Conservation (phyloP, 2,113 vertebrate species). For the Peromyscus polionotus region DNA sequence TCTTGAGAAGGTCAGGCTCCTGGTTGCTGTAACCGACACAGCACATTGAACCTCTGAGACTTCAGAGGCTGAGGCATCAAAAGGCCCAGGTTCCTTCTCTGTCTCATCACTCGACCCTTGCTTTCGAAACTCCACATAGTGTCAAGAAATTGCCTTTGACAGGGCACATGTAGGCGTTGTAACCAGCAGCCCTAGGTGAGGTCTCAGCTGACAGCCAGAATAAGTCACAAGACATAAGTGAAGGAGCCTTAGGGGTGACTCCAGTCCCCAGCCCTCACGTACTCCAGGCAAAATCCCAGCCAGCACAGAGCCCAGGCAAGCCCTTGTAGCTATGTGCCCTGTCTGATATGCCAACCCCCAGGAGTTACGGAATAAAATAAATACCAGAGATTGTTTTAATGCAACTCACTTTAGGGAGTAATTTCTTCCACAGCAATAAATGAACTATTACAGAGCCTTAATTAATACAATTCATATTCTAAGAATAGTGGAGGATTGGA, state of each 20-base stretch:
- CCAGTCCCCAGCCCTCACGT: background rate
- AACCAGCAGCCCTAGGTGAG: background rate
- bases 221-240: background rate
- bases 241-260: background rate
- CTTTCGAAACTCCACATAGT: slow-evolving; percentile 20
- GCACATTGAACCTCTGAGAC: background rate
- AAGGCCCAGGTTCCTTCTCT: background rate
- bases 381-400: slow-evolving; percentile 35
- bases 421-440: slow-evolving; percentile 3
- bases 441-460: slow-evolving; percentile 10
- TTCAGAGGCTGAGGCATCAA: background rate
- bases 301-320: background rate
- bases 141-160: slow-evolving; percentile 8
- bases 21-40: background rate
- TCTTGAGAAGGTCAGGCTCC: background rate
- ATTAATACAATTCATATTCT: background rate
- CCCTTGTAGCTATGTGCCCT: background rate
- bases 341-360: background rate
- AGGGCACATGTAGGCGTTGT: background rate
- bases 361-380: background rate
- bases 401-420: background rate
- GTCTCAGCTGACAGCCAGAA: background rate
- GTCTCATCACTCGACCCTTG: background rate
- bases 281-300: background rate
- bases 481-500: background rate